These are phyloP conservation scores for Eublepharis macularius DNA, from an alignment of 2,113 vertebrate species.

Conservation along the genomic window DNA sequence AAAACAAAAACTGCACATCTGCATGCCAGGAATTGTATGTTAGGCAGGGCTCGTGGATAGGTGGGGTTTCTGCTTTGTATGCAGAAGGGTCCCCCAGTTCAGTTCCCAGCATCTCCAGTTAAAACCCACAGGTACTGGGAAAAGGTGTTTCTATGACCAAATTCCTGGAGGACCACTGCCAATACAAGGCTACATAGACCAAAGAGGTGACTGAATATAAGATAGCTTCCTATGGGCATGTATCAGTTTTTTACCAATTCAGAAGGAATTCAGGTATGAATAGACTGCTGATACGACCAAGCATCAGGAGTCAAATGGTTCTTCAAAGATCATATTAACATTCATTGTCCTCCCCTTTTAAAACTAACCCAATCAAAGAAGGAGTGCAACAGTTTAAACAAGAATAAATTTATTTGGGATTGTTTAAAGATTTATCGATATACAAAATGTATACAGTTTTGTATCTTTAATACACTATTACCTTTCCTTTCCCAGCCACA, in stretches of 20 bases:
- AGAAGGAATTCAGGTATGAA: background rate
- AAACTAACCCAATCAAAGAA: constrained; percentile 2
- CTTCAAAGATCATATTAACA: constrained; percentile 11
- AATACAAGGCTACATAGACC: too few species aligned
- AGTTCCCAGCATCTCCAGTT: too few species aligned
- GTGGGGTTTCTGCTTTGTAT: too few species aligned
- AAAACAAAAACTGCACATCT: too few species aligned
- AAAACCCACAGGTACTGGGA: too few species aligned
- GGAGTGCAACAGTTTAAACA: constrained; percentile 72
- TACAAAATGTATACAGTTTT: constrained; percentile 95
- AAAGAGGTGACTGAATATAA: too few species aligned
- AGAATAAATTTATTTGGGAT: constrained; percentile 87
- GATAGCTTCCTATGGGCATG: too few species aligned
- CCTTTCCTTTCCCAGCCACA: constrained; percentile 81
- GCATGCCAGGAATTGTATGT: too few species aligned
- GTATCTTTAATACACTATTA: constrained; percentile 84
- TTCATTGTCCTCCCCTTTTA: constrained; percentile 10
- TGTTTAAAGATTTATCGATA: constrained; percentile 98
- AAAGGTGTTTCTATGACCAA: too few species aligned
- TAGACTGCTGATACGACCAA: background rate
- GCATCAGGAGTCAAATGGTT: background rate
- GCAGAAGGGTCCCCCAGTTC: too few species aligned
- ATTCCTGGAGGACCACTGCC: too few species aligned
- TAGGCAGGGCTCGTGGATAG: too few species aligned
- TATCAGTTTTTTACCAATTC: background rate